Evolutionary conservation across 2,888 invertebrate species (phyloP).

Genomic region (Agrochola lota): DNA sequence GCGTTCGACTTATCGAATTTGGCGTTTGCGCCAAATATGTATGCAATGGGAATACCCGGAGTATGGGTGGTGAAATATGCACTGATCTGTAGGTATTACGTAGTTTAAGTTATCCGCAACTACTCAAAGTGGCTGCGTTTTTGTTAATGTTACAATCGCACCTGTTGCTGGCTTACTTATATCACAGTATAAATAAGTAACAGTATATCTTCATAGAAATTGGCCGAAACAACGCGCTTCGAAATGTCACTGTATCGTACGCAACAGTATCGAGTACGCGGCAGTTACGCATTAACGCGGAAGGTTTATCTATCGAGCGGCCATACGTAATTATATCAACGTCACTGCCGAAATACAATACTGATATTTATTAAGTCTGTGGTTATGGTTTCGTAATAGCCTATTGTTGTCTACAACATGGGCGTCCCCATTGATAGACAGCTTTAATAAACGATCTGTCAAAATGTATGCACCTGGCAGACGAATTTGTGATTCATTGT

Average conservation of each 20-base stretch:
- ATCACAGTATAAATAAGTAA: too few species aligned
- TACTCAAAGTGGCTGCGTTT: slow-evolving; percentile 13
- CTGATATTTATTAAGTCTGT: too few species aligned
- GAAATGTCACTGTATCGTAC: too few species aligned
- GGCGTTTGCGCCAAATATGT: slow-evolving; percentile 76
- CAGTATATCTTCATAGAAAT: too few species aligned
- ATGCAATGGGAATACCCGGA: slow-evolving; percentile 68
- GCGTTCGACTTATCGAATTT: slow-evolving; percentile 78
- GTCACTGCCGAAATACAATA: too few species aligned
- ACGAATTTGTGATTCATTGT: slow-evolving; percentile 26
- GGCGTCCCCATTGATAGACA: slow-evolving; percentile 2
- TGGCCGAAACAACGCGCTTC: too few species aligned
- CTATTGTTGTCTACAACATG: slow-evolving; percentile 44
- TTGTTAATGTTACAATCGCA: slow-evolving; percentile 27
- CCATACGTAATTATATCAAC: too few species aligned
- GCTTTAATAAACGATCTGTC: slow-evolving; percentile 31
- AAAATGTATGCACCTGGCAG: slow-evolving; percentile 25
- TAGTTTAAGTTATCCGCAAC: neutral
- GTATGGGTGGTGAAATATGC: slow-evolving; percentile 64
- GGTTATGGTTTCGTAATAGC: slow-evolving; percentile 35
- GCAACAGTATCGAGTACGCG: too few species aligned
- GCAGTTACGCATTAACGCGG: too few species aligned
- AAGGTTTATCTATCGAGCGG: too few species aligned
- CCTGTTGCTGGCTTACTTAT: slow-evolving; percentile 28
- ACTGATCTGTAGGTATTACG: slow-evolving; percentile 36